Conservation (phyloP, 2,113 vertebrate species). For the Helogale parvula region DNA sequence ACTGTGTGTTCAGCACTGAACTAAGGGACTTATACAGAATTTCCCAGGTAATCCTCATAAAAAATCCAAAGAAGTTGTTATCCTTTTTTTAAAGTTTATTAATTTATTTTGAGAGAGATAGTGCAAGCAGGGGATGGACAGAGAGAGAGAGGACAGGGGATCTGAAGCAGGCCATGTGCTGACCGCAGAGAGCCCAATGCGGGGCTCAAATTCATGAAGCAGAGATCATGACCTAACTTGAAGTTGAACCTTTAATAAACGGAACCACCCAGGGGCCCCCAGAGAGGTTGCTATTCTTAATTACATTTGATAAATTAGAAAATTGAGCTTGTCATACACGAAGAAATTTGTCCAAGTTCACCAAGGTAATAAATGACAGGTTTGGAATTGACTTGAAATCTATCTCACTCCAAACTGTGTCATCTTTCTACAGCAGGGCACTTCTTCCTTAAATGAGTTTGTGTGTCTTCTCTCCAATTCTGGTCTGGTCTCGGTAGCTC, state of each 20-base stretch:
- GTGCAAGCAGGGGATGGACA: too few species aligned
- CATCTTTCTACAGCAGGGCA: background rate
- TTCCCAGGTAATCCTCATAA: conserved; percentile 8
- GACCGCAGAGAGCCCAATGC: too few species aligned
- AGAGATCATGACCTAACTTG: too few species aligned
- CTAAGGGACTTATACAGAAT: background rate
- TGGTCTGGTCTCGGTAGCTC: background rate
- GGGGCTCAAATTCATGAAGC: too few species aligned
- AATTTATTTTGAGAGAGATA: too few species aligned
- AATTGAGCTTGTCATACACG: background rate
- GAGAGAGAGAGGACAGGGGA: too few species aligned
- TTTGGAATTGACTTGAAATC: conserved; percentile 10
- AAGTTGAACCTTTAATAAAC: too few species aligned
- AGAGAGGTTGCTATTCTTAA: background rate
- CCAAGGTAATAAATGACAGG: background rate
- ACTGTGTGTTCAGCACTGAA: background rate
- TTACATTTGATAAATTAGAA: conserved; percentile 54
- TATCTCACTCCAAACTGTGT: background rate
- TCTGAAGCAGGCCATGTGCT: too few species aligned
- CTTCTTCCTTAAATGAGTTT: background rate
- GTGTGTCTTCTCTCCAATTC: background rate
- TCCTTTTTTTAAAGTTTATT: background rate
- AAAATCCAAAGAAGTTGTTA: background rate
- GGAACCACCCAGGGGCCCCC: too few species aligned
- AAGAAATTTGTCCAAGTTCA: background rate